These are phyloP conservation scores for Daktulosphaira vitifoliae DNA, from an alignment of 1,140 invertebrate species.

Conservation along the genomic window DNA sequence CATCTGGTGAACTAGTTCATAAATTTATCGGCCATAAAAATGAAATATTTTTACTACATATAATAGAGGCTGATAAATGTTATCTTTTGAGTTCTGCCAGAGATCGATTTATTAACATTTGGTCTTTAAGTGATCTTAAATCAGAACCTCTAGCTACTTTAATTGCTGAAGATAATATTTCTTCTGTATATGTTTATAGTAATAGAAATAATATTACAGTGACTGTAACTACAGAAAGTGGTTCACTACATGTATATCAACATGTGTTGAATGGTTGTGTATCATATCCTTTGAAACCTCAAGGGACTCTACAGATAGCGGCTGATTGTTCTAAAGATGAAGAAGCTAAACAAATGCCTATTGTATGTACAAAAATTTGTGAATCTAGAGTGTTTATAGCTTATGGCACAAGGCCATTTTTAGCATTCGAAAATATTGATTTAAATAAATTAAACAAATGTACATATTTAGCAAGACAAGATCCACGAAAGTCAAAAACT, in stretches of 20 bases:
- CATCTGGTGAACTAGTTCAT: slow-evolving; percentile 13
- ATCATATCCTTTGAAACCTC: slow-evolving; percentile 18
- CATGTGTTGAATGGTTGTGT: slow-evolving; percentile 21
- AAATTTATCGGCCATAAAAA: slow-evolving; percentile 21
- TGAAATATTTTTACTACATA: slow-evolving; percentile 17
- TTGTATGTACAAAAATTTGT: slow-evolving; percentile 17
- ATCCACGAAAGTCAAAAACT: slow-evolving; percentile 24
- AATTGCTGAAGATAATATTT: slow-evolving; percentile 13
- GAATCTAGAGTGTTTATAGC: slow-evolving; percentile 4
- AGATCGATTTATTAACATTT: slow-evolving; percentile 24
- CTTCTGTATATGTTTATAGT: slow-evolving; percentile 2
- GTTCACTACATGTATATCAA: slow-evolving; percentile 17
- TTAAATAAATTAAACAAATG: slow-evolving; percentile 27
- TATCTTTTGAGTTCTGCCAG: slow-evolving; percentile 21
- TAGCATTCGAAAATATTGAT: slow-evolving; percentile 27
- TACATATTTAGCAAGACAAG: slow-evolving; percentile 19
- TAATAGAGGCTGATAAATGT: slow-evolving; percentile 22
- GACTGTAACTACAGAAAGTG: slow-evolving; percentile 25
- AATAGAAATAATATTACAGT: slow-evolving; percentile 7
- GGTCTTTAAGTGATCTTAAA: slow-evolving; percentile 20
- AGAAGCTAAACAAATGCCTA: slow-evolving; percentile 21
- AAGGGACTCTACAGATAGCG: slow-evolving; percentile 27
- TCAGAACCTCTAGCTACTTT: slow-evolving; percentile 18
- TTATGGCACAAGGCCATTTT: slow-evolving; percentile 22
- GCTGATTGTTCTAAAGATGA: slow-evolving; percentile 10